Base-by-base conservation (phyloP, 2,797 vertebrate species). In the Leptatherina wallacei region DNA sequence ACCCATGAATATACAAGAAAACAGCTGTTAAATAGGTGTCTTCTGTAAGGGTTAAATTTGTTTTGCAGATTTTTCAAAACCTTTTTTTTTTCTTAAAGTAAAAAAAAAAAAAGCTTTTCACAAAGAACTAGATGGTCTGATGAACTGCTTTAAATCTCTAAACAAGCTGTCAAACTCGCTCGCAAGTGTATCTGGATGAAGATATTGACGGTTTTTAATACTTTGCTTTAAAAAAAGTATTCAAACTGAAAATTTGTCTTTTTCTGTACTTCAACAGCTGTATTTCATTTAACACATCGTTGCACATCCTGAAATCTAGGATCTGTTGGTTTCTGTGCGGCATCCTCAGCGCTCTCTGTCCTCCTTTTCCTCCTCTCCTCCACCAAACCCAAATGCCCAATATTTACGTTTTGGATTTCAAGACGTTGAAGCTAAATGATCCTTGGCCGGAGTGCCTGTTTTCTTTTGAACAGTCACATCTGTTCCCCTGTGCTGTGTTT, bases 261-360 rank as follows among this genome's bases (percentile, higher is more conserved):
- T 77, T 88, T 90, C 89, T 89, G 70, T 85, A 82, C 92, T 93
- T 93, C 89, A 91, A 91, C 95, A 94, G 94, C 94, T 95, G 95
- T 91, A 90, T 95, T 95, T 94, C 91, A 95, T 95, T 95, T 95
- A 95, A 95, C 93, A 95, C 94, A 93, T 92, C 94, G 90, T 88
- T 95, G 95, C 94, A 95, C 95, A 95, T 95, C 94, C 95, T 95
- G 94, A 89, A 94, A 86, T 83, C 81, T 91, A 93, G 90, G 92
- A 94, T 94, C 91, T 93, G 95, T 92, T 95, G 44, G 89, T 94
- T 95, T 92, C 75, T 92, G 85, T 75, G 71, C 87, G 58, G 87
- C 91, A 85, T 93, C 87, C 82, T 71, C 81, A 20, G 54, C 81
- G 78, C 78, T 42, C 78, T 61, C 29, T 29, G 65, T 58, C 71